A percentile compares a stretch with the other conserved stretches of the same genome.
These are phyloP conservation scores for Mastacembelus armatus DNA, from an alignment of 2,797 vertebrate genomes.

Conservation along the genomic window DNA sequence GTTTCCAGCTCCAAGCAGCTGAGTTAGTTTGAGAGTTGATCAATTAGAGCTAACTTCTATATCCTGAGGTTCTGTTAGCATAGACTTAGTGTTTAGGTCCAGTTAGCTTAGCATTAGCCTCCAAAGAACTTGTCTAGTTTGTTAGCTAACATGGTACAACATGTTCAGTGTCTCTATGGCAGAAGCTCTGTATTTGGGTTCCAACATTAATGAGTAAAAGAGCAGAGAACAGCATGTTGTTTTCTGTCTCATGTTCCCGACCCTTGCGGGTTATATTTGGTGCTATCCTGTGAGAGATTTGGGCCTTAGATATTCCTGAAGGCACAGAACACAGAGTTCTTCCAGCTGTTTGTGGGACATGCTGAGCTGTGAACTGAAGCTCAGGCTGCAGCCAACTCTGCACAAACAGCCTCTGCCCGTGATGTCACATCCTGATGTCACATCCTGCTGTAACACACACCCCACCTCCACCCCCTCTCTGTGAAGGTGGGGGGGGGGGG, in stretches of 20 bases:
- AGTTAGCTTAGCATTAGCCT: too few species aligned
- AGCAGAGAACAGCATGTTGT: background rate
- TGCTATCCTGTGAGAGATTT: background rate
- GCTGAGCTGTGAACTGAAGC: slow-evolving; percentile 33
- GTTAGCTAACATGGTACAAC: background rate
- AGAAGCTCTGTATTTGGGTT: background rate
- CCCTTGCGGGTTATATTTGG: background rate
- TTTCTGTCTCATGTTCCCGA: background rate
- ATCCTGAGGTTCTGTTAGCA: background rate
- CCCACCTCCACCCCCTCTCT: background rate
- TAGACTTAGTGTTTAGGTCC: background rate
- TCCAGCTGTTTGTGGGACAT: slow-evolving; percentile 23
- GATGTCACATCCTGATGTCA: slow-evolving; percentile 70
- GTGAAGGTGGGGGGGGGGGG: background rate
- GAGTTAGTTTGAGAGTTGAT: too few species aligned
- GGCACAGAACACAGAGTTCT: slow-evolving; percentile 7
- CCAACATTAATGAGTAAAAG: background rate
- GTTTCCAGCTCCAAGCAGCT: too few species aligned
- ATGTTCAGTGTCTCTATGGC: background rate
- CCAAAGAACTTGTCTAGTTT: background rate
- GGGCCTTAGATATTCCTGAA: background rate
- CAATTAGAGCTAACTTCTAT: too few species aligned
- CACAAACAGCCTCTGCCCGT: slow-evolving; percentile 32
- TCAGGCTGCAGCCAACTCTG: slow-evolving; percentile 6
- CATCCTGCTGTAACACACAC: slow-evolving; percentile 46